These are phyloP conservation scores for Takifugu bimaculatus DNA, from an alignment of 2,113 vertebrate genomes.

Conservation along the genomic window DNA sequence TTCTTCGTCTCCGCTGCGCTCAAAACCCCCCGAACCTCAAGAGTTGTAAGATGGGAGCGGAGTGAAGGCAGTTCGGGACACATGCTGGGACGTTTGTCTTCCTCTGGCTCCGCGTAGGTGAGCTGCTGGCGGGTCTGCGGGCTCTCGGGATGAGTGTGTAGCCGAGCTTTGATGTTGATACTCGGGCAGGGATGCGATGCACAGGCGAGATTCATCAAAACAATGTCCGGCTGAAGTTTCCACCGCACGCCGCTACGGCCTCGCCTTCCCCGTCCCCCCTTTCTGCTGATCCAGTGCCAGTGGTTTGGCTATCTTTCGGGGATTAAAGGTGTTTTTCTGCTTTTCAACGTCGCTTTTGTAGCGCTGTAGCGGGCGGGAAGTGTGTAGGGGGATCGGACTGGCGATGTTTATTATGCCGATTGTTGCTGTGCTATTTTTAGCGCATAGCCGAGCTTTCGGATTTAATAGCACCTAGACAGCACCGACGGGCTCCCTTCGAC, in stretches of 20 bases:
- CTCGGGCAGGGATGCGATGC: conserved; percentile 44
- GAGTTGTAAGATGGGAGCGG: conserved; percentile 36
- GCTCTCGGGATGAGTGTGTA: conserved; percentile 16
- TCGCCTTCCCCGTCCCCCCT: background rate
- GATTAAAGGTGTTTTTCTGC: too few species aligned
- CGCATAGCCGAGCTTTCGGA: conserved; percentile 25
- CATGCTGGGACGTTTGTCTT: conserved; percentile 33
- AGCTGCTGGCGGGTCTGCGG: conserved; percentile 30
- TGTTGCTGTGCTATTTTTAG: conserved; percentile 71
- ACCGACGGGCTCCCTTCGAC: background rate
- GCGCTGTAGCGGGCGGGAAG: conserved; percentile 59
- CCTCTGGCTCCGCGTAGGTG: conserved; percentile 46
- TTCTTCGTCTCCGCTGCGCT: conserved; percentile 25
- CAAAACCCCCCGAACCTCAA: background rate
- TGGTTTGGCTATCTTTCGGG: too few species aligned
- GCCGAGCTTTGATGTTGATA: conserved; percentile 49
- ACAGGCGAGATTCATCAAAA: conserved; percentile 50
- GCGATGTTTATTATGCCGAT: conserved; percentile 62
- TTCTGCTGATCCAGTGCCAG: too few species aligned
- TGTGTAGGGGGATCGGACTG: conserved; percentile 25
- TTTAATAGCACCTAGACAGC: conserved; percentile 3
- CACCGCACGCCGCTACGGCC: conserved; percentile 19
- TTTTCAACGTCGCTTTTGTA: conserved; percentile 13
- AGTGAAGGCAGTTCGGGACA: conserved; percentile 27
- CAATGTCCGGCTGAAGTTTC: conserved; percentile 68